phyloP scores from a whole-genome alignment of 2,797 vertebrate species.

The Menidia menidia region DNA sequence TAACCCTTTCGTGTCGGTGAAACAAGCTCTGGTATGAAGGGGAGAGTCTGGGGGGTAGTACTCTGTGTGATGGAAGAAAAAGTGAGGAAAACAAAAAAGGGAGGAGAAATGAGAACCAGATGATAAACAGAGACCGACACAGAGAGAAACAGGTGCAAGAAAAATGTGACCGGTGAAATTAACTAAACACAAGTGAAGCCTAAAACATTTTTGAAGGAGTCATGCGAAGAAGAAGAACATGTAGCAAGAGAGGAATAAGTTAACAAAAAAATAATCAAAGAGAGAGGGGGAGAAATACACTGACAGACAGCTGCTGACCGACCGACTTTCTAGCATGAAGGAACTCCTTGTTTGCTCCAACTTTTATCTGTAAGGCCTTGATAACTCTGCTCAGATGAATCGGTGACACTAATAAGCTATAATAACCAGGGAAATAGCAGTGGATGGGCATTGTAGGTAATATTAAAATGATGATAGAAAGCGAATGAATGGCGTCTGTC shows the following conservation, averaged over 20 bases:
- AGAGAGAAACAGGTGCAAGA: conserved; percentile 3
- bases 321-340: conserved; percentile 56
- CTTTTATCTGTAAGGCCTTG: conserved; percentile 43
- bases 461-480: conserved; percentile 73
- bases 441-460: conserved; percentile 52
- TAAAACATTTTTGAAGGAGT: background rate
- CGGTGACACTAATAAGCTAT: conserved; percentile 69
- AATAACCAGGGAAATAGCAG: conserved; percentile 58
- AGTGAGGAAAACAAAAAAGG: background rate
- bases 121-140: conserved; percentile 20
- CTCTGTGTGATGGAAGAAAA: too few relatives aligned
- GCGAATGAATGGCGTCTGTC: conserved; percentile 52
- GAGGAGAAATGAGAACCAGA: conserved; percentile 18
- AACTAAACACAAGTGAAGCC: background rate
- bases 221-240: background rate
- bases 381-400: conserved; percentile 39
- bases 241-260: background rate
- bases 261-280: background rate
- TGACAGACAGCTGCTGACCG: conserved; percentile 42
- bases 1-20: conserved; percentile 52
- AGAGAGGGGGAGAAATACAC: background rate
- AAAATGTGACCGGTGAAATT: background rate
- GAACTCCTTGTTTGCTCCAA: conserved; percentile 51
- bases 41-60: conserved; percentile 3
- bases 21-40: conserved; percentile 58